Conservation (phyloP, 2,888 invertebrate genomes). For the Ophion ventricosus region DNA sequence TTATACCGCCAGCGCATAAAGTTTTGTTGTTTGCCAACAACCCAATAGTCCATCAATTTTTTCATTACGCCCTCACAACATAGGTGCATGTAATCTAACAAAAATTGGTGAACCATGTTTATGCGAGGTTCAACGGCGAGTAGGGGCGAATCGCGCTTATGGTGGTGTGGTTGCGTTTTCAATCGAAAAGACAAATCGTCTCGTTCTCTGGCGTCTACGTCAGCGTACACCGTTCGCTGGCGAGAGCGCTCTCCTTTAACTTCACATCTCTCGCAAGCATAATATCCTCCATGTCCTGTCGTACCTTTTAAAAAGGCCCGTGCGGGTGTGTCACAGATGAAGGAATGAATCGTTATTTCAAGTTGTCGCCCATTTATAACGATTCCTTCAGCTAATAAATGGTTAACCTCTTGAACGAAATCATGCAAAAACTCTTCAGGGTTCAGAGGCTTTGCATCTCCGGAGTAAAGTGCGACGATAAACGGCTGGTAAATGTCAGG, state of each 20-base stretch:
- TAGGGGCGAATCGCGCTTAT: slow-evolving; percentile 51
- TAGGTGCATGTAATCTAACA: slow-evolving; percentile 63
- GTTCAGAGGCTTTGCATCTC: slow-evolving; percentile 44
- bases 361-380: background rate
- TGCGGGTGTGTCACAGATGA: slow-evolving; percentile 41
- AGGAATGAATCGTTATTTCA: slow-evolving; percentile 2
- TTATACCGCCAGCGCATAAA: background rate
- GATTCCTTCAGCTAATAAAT: slow-evolving; percentile 22
- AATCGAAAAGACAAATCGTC: slow-evolving; percentile 52
- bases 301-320: slow-evolving; percentile 28
- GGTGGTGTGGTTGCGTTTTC: slow-evolving; percentile 50
- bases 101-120: slow-evolving; percentile 58
- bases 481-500: slow-evolving; percentile 65
- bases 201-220: slow-evolving; percentile 7
- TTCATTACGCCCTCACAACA: slow-evolving; percentile 53
- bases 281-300: slow-evolving; percentile 26
- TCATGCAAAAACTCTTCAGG: slow-evolving; percentile 20
- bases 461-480: slow-evolving; percentile 46
- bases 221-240: slow-evolving; percentile 29
- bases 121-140: slow-evolving; percentile 28
- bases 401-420: slow-evolving; percentile 48
- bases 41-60: slow-evolving; percentile 61
- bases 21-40: background rate
- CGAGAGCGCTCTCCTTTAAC: slow-evolving; percentile 29
- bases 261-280: slow-evolving; percentile 30